These are phyloP conservation scores for Ormyrus thymus DNA, from an alignment of 2,888 invertebrate species.

Conservation along the genomic window DNA sequence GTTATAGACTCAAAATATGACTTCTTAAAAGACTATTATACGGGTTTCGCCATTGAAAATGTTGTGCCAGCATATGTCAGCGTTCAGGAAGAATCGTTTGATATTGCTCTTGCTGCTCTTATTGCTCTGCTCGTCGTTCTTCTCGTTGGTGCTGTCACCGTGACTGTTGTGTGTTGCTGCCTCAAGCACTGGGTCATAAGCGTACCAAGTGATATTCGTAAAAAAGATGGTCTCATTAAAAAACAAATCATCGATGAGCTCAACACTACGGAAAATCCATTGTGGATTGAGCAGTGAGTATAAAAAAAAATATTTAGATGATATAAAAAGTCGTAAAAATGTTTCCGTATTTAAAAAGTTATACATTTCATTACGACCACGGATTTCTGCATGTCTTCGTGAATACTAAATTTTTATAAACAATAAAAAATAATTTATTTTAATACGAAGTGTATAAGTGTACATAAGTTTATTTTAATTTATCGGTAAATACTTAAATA, in stretches of 20 bases:
- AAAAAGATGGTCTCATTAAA: slow-evolving; percentile 89
- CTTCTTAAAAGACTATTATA: slow-evolving; percentile 86
- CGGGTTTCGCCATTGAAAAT: slow-evolving; percentile 85
- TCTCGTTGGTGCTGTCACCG: slow-evolving; percentile 90
- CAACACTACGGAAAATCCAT: slow-evolving; percentile 92
- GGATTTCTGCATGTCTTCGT: not conserved
- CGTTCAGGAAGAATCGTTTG: slow-evolving; percentile 85
- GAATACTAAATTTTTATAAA: not conserved
- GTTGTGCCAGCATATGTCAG: slow-evolving; percentile 83
- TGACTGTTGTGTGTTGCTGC: slow-evolving; percentile 91
- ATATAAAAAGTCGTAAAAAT: no score
- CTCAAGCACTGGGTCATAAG: slow-evolving; percentile 91
- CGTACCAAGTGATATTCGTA: slow-evolving; percentile 87
- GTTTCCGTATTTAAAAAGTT: not conserved
- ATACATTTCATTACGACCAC: not conserved
- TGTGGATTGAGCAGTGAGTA: slow-evolving; percentile 92
- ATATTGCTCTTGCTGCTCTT: slow-evolving; percentile 89
- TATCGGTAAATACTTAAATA: not conserved
- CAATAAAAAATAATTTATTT: not conserved
- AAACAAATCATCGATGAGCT: slow-evolving; percentile 89
- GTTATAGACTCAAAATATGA: slow-evolving; percentile 91
- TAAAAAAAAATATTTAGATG: slow-evolving; percentile 12
- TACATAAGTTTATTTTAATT: not conserved
- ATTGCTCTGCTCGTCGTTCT: slow-evolving; percentile 90
- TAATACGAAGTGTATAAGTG: no score